Evolutionary conservation across 2,113 vertebrate species (phyloP).

Genomic region (Pseudopipra pipra): DNA sequence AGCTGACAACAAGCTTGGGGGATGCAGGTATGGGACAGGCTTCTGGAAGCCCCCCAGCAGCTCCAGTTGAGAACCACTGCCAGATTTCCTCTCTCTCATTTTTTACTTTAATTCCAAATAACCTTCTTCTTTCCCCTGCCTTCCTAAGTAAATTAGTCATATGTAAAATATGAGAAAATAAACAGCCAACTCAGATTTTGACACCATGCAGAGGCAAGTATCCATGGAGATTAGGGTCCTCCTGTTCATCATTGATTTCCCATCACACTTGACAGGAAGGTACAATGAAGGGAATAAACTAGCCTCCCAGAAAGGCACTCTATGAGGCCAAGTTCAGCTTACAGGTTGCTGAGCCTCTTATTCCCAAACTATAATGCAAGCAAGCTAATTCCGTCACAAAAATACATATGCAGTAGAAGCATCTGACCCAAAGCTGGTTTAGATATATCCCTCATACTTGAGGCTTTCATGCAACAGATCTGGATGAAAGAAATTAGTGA

Average conservation of each 20-base stretch:
- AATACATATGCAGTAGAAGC: background rate
- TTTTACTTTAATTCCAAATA: background rate
- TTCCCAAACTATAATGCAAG: background rate
- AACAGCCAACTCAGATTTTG: slow-evolving; percentile 21
- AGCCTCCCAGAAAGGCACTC: background rate
- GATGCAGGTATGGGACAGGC: background rate
- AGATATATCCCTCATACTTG: background rate
- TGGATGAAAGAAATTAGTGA: background rate
- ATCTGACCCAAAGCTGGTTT: background rate
- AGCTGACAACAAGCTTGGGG: background rate
- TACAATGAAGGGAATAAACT: slow-evolving; percentile 9
- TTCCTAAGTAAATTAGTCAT: background rate
- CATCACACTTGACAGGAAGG: background rate
- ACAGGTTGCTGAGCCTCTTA: background rate
- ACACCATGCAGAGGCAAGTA: slow-evolving; percentile 11
- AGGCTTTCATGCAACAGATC: background rate
- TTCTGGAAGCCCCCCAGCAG: background rate
- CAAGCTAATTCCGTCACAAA: background rate
- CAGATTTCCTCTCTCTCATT: background rate
- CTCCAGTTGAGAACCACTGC: background rate
- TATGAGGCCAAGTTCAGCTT: background rate
- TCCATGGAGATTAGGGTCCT: slow-evolving; percentile 22
- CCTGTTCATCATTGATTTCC: slow-evolving; percentile 7
- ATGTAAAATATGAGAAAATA: slow-evolving; percentile 13
- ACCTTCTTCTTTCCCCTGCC: background rate